Evolutionary conservation across 1,140 invertebrate genomes (phyloP).

Genomic region (Neuroterus valhalla): DNA sequence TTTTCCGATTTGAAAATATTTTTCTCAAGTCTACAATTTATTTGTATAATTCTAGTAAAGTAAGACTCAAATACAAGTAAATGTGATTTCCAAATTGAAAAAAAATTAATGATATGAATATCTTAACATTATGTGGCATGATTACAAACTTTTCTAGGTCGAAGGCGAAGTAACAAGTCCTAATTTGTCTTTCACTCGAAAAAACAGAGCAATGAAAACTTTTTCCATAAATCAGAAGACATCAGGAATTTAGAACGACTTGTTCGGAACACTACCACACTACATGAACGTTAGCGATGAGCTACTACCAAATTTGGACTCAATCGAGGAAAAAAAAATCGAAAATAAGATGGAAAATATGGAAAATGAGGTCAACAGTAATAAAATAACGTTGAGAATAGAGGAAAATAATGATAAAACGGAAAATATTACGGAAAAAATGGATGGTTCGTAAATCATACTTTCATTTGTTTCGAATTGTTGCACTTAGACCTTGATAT

Average conservation of each 20-base stretch:
- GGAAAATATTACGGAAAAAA: background rate
- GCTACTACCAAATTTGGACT: conserved; percentile 36
- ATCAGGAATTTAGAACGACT: background rate
- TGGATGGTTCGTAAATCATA: background rate
- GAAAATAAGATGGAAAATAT: conserved; percentile 42
- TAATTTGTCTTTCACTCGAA: conserved; percentile 22
- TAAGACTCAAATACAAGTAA: too few species aligned
- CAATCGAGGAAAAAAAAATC: conserved; percentile 36
- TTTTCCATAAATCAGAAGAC: conserved; percentile 31
- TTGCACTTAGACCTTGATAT: too few species aligned
- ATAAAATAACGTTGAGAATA: background rate
- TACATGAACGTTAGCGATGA: conserved; percentile 59
- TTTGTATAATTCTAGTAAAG: too few species aligned
- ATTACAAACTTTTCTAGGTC: conserved; percentile 46
- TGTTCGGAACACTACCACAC: background rate
- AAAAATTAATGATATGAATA: too few species aligned
- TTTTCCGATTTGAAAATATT: too few species aligned
- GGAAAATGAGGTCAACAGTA: background rate
- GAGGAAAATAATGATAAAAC: background rate
- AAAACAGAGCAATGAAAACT: conserved; percentile 47
- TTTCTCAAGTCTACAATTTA: too few species aligned
- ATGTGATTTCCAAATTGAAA: too few species aligned
- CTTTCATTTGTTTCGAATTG: too few species aligned
- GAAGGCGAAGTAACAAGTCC: conserved; percentile 34
- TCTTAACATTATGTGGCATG: background rate